Conservation (phyloP, 2,113 vertebrate genomes). For the Passer montanus region DNA sequence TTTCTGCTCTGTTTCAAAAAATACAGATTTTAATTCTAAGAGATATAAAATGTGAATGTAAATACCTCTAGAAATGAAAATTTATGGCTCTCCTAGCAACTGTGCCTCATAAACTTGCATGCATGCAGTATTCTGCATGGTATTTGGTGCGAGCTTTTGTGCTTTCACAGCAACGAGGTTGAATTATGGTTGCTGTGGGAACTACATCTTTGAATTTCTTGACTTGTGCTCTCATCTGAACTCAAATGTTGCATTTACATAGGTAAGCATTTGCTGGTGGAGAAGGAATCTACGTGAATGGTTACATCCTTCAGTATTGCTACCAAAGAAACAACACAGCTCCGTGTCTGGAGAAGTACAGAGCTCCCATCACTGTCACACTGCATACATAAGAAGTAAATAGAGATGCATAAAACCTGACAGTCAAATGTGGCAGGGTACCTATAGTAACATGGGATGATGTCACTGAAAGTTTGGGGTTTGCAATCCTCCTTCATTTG, state of each 20-base stretch:
- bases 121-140: background rate
- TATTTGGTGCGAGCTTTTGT: conserved; percentile 26
- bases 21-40: background rate
- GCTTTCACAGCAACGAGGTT: conserved; percentile 26
- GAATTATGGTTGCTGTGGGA: conserved; percentile 70
- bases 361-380: background rate
- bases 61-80: conserved; percentile 29
- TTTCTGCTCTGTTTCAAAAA: background rate
- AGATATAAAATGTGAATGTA: background rate
- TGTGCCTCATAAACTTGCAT: conserved; percentile 17
- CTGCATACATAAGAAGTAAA: background rate
- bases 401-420: background rate
- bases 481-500: background rate
- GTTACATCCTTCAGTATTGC: background rate
- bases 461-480: background rate
- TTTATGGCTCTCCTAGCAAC: conserved; percentile 45
- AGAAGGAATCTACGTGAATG: background rate
- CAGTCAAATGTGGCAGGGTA: background rate
- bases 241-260: conserved; percentile 63
- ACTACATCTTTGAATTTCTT: conserved; percentile 52
- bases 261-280: background rate
- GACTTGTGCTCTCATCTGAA: conserved; percentile 34
- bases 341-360: background rate
- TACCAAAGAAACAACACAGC: background rate
- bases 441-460: rapidly evolving